Evolutionary conservation across 2,113 vertebrate species (phyloP).

Genomic region (Macrotus californicus): DNA sequence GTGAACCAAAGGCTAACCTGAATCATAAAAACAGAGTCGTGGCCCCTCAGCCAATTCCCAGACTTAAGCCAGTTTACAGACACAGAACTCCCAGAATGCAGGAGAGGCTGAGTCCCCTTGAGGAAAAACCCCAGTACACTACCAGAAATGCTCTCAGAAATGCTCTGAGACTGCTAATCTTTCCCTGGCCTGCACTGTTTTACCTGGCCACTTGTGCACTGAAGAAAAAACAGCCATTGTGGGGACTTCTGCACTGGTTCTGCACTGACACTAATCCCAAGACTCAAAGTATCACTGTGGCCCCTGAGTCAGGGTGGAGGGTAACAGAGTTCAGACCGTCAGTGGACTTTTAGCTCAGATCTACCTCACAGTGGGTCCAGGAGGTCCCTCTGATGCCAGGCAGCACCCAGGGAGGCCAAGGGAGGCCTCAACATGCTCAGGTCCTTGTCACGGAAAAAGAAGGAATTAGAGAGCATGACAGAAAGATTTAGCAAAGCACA

Average conservation of each 20-base stretch:
- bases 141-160: not conserved
- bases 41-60: not conserved
- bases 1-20: not conserved
- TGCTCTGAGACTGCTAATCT: not conserved
- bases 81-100: not conserved
- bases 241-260: not conserved
- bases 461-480: not conserved
- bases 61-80: not conserved
- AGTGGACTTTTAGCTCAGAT: not conserved
- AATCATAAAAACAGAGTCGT: not conserved
- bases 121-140: not conserved
- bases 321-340: not conserved
- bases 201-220: not conserved
- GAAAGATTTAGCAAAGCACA: not conserved
- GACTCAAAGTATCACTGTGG: not conserved
- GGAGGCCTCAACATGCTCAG: not conserved
- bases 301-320: not conserved
- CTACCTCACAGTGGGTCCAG: not conserved
- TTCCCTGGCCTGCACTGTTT: not conserved
- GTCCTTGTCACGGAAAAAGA: not conserved
- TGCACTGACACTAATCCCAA: not conserved
- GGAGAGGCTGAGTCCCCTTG: not conserved
- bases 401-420: not conserved
- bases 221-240: not conserved
- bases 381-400: not conserved